A percentile compares a stretch with the other conserved stretches of the same genome.
phyloP scores from a whole-genome alignment of 2,888 invertebrate species.

The Patella depressa region DNA sequence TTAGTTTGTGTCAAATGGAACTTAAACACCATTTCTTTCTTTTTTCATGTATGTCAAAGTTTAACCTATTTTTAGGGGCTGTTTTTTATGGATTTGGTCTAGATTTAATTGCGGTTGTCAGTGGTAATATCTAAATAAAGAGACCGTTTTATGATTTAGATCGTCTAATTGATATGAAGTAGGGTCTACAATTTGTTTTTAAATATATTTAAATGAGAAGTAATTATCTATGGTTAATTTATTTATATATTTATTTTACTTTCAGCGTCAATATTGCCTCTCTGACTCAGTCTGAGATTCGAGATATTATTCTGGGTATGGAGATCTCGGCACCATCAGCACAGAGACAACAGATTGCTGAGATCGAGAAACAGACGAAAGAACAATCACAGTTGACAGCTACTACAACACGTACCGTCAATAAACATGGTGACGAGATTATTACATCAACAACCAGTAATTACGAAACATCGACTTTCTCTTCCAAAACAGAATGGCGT shows the following conservation, averaged over 20 bases:
- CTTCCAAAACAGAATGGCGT: conserved; percentile 99
- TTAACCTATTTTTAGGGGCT: no score
- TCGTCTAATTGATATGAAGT: no score
- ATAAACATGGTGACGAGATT: conserved; percentile 99
- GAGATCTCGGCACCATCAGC: conserved; percentile 99
- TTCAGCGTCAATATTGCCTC: conserved; percentile 96
- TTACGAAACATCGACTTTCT: conserved; percentile 97
- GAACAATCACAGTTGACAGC: conserved; percentile 97
- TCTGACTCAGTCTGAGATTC: conserved; percentile 97
- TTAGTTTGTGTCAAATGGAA: no score
- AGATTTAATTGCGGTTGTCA: no score
- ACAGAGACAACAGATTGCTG: conserved; percentile 98
- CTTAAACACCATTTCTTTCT: no score
- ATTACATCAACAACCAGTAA: conserved; percentile 99
- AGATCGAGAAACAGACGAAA: conserved; percentile 99
- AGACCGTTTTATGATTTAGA: no score
- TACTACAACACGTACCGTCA: conserved; percentile 97
- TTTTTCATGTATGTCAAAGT: no score
- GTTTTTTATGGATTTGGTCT: no score
- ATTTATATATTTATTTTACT: conserved; percentile 28
- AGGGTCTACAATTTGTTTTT: no score
- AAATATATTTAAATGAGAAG: no score
- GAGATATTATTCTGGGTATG: conserved; percentile 99
- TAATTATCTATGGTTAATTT: not conserved
- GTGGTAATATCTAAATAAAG: no score